These are phyloP conservation scores for Etheostoma nigrum DNA, from an alignment of 2,797 vertebrate species.

Conservation along the genomic window DNA sequence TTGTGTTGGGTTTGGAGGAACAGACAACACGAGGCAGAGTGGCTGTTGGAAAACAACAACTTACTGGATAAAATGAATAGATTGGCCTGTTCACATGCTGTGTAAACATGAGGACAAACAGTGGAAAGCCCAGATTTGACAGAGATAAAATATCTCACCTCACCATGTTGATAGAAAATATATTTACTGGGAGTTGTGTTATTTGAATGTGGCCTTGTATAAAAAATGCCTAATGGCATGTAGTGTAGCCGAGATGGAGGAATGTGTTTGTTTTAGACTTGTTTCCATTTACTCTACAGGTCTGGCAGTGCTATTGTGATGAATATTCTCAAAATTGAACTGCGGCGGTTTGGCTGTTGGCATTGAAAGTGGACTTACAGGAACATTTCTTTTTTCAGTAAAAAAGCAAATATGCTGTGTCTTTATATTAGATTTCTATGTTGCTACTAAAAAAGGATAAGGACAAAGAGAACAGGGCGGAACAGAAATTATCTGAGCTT, in stretches of 20 bases:
- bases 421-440: conserved; percentile 52
- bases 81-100: conserved; percentile 23
- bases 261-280: conserved; percentile 45
- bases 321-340: conserved; percentile 53
- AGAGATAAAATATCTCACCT: conserved; percentile 38
- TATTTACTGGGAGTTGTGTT: conserved; percentile 10
- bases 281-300: conserved; percentile 48
- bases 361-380: conserved; percentile 48
- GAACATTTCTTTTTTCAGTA: conserved; percentile 60
- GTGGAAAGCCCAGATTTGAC: conserved; percentile 30
- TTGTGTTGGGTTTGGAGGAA: conserved; percentile 43
- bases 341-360: conserved; percentile 44
- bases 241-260: conserved; percentile 29
- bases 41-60: conserved; percentile 11
- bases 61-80: conserved; percentile 33
- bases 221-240: conserved; percentile 29
- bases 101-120: conserved; percentile 40
- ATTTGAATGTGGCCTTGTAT: conserved; percentile 47
- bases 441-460: conserved; percentile 32
- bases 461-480: background rate
- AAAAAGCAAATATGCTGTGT: conserved; percentile 49
- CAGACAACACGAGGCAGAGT: conserved; percentile 5
- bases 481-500: conserved; percentile 3
- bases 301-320: conserved; percentile 65
- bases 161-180: conserved; percentile 55